A percentile compares a stretch with the other conserved stretches of the same genome.
phyloP scores from a whole-genome alignment of 2,113 vertebrate genomes.

The Corythoichthys intestinalis region DNA sequence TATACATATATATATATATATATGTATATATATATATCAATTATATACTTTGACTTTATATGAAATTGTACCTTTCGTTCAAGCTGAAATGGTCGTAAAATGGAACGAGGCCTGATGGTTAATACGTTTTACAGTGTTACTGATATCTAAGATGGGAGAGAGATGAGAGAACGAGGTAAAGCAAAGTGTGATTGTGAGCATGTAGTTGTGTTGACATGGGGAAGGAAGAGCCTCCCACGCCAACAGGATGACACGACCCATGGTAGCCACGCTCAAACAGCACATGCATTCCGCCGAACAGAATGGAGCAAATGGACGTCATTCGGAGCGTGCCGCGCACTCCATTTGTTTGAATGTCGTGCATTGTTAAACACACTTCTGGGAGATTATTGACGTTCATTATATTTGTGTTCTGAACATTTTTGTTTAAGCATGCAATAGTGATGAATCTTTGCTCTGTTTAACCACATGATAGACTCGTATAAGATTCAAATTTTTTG shows the following conservation, averaged over 20 bases:
- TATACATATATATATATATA: too few species aligned
- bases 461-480: not conserved
- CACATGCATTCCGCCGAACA: not conserved
- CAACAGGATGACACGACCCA: conserved; percentile 74
- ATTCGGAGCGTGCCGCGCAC: not conserved
- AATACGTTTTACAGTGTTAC: too few species aligned
- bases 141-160: too few species aligned
- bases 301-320: not conserved
- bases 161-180: not conserved
- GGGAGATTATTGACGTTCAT: not conserved
- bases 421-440: not conserved
- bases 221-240: conserved; percentile 79
- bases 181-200: not conserved
- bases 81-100: too few species aligned
- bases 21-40: too few species aligned
- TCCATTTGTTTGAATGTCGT: not conserved
- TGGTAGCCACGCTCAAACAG: conserved; percentile 65
- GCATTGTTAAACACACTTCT: not conserved
- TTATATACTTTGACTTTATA: too few species aligned
- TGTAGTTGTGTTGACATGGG: conserved; percentile 58
- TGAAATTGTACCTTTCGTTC: too few species aligned
- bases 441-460: not conserved
- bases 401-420: not conserved
- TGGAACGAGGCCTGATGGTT: too few species aligned
- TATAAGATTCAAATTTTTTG: not conserved